Base-by-base conservation (phyloP, 1,140 invertebrate species). In the Vollenhovia emeryi region DNA sequence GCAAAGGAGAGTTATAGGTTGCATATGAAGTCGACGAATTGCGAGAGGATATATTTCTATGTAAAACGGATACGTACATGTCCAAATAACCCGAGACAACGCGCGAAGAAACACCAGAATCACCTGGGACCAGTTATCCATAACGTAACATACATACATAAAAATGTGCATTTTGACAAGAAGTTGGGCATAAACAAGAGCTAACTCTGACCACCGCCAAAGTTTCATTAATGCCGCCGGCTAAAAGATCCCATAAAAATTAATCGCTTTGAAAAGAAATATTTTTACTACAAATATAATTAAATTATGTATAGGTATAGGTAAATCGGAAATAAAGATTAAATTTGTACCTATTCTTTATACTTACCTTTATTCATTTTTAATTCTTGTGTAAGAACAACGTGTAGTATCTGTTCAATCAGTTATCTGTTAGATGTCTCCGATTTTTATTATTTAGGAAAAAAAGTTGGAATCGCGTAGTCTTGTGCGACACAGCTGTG, bases 1-100 rank as follows among this genome's bases (percentile, higher is more conserved):
- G 59, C 89, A 91, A 64, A 90, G 84, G 36, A 85, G 85, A 88
- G 13, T 92, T 50, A 92, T 92, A 74, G 90, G 92, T 66, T 92
- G 92, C 84, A 91, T 92, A 89, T 92, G 40, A 85, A 33, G 4
- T 36, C 30, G 27, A 57, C 11, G 18, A 82, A 50, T 57, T 78
- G 3, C 27, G n/a, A 66, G 30, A 36, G 15, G 18, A 80, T 57
- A 27, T 45, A 71, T 73, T 71, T 30, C 5, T 18, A 79, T 11
- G n/a, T 64, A 52, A 43, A 69, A 57, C 27, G 50, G 27, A 24
- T 73, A 79, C 64, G 24, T 40, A 64, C 21, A 50, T 78, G 66
- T 66, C 8, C 59, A 36, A 48, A 40, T 8, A 43, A 78, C 1
- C 30, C 15, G 13, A 66, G 43, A 66, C 13, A 24, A 62, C 7